Evolutionary conservation across 1,140 invertebrate genomes (phyloP), one percentile per base, ranked within the genome.

Genomic region (Drosophila funebris): DNA sequence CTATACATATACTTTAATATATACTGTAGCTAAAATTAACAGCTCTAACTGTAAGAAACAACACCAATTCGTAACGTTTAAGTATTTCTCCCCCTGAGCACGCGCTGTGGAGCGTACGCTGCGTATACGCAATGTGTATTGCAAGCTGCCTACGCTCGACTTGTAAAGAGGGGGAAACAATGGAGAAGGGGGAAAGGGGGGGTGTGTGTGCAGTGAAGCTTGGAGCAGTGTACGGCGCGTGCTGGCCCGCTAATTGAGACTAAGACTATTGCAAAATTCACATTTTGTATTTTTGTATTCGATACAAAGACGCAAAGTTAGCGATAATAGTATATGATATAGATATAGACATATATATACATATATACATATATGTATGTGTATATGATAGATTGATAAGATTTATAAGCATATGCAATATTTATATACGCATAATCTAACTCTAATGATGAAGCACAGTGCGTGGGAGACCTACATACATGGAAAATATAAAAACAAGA

Each of bases 401-500:
- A 61, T 48, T 60, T 62, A 29, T 69, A 73, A 69, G 36, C 71
- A 54, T 73, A 73, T 68, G 63, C 63, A 73, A 73, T 67, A 73
- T 73, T 68, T 73, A 73, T 73, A 67, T 61, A 22, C 52, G 8
- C 27, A 78, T 77, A 67, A 78, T 62, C 41, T 83, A 77, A 46
- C 18, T 7, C 2, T 85, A 76, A 73, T 58, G 71, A 66, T 66
- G 68, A 76, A 73, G 24, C 24, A 58, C 58, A 82, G 69, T 64
- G 72, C 72, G 75, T 76, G 69, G 69, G 31, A 78, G 74, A 76
- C 75, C 74, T 82, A 82, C 75, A 76, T 88, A 82, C 83, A 88
- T 88, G 84, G 74, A 83, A 88, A 88, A 88, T 88, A 88, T 88
- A 88, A 87, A 80, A 75, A 88, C 76, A 89, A 89, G 83, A 88